A percentile compares a stretch with the other conserved stretches of the same genome.
Evolutionary conservation across 2,113 vertebrate genomes (phyloP).

Genomic region (Tretioscincus oriximinensis): DNA sequence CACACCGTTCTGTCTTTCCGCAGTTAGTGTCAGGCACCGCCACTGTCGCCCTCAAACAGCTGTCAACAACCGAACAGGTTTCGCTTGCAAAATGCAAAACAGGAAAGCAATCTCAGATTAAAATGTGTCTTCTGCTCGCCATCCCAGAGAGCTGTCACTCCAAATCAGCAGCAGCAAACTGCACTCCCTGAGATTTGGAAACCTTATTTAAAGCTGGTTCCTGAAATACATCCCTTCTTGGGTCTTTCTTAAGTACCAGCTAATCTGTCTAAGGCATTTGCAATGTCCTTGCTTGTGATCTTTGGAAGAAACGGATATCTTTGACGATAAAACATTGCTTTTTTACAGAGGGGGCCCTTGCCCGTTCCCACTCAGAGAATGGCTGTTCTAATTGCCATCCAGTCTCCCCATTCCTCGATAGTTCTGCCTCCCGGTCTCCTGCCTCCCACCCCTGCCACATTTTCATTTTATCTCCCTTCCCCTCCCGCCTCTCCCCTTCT

Average conservation of each 20-base stretch:
- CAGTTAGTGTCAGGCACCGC: neutral
- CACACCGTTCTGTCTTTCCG: neutral
- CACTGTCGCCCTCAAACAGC: neutral
- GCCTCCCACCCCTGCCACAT: too few relatives aligned
- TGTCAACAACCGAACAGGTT: neutral
- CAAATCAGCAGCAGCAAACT: neutral
- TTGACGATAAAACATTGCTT: neutral
- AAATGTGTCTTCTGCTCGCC: neutral
- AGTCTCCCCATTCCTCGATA: too few relatives aligned
- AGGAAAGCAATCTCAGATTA: neutral
- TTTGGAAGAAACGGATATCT: neutral
- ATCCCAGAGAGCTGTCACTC: neutral
- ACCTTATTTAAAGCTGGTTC: conserved; percentile 4
- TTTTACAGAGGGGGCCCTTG: too few relatives aligned
- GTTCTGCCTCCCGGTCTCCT: too few relatives aligned
- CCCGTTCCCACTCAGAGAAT: too few relatives aligned
- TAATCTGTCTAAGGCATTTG: conserved; percentile 2
- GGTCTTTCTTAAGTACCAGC: conserved; percentile 16
- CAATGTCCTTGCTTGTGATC: neutral
- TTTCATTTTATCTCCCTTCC: too few relatives aligned
- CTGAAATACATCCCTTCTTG: neutral
- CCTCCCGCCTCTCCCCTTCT: too few relatives aligned
- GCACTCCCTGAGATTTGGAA: conserved; percentile 6
- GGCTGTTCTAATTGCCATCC: too few relatives aligned
- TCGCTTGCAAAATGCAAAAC: neutral